Evolutionary conservation across 2,113 vertebrate genomes (phyloP).

Genomic region (Cariama cristata): DNA sequence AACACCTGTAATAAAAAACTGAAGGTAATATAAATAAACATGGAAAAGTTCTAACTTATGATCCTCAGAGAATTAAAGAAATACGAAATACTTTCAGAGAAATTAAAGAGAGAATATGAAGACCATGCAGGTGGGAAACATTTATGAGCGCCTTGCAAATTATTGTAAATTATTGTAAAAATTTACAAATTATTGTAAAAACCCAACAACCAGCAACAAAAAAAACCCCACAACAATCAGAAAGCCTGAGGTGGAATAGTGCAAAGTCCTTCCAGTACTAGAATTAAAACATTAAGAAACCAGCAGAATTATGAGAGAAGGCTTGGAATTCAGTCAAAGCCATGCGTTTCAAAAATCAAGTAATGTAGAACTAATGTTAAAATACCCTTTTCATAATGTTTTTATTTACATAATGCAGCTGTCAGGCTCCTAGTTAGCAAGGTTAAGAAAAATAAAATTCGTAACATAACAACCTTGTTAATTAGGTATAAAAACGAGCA

Average conservation of each 20-base stretch:
- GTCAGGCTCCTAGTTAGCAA: background rate
- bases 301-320: background rate
- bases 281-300: background rate
- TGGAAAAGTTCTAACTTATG: background rate
- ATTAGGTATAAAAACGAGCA: background rate
- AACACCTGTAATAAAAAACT: background rate
- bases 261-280: background rate
- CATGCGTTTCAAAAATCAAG: background rate
- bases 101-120: background rate
- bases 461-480: background rate
- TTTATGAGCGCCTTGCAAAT: background rate
- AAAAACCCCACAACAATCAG: background rate
- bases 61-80: background rate
- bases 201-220: accelerated
- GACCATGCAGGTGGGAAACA: background rate
- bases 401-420: background rate
- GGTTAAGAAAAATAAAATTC: background rate
- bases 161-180: too few relatives aligned
- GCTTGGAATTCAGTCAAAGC: background rate
- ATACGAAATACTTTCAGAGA: background rate
- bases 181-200: background rate
- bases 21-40: background rate
- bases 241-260: background rate
- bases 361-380: background rate
- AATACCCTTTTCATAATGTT: background rate